Conservation (phyloP, 2,797 vertebrate genomes). For the Selene dorsalis region DNA sequence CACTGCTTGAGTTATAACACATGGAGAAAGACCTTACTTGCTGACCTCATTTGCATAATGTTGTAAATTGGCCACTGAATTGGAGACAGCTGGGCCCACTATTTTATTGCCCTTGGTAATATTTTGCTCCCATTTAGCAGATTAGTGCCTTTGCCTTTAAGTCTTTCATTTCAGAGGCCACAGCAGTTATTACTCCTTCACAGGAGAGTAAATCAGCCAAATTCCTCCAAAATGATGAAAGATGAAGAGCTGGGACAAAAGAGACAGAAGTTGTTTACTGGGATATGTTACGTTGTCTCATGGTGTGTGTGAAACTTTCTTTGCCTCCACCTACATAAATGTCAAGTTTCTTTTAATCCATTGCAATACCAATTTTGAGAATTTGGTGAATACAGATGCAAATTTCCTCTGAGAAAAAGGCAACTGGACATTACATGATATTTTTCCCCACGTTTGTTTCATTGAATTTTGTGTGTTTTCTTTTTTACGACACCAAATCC, state of each 20-base stretch:
- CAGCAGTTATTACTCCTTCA: conserved; percentile 55
- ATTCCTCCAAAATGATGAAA: conserved; percentile 48
- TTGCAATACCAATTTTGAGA: conserved; percentile 27
- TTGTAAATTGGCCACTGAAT: conserved; percentile 74
- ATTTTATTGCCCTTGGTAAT: conserved; percentile 77
- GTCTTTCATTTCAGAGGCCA: conserved; percentile 56
- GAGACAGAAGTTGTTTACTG: conserved; percentile 32
- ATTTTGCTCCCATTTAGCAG: conserved; percentile 67
- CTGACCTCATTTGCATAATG: conserved; percentile 80
- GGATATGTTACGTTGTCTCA: conserved; percentile 1
- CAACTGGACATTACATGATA: background rate
- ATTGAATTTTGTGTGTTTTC: background rate
- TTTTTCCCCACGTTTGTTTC: background rate
- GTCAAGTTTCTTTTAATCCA: conserved; percentile 16
- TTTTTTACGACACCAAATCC: conserved; percentile 41
- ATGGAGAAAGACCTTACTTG: conserved; percentile 59
- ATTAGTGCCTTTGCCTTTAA: conserved; percentile 66
- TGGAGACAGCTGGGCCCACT: conserved; percentile 73
- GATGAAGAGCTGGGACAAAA: conserved; percentile 18
- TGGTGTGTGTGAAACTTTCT: conserved; percentile 9
- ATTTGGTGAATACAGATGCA: conserved; percentile 30
- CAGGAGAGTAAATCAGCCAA: conserved; percentile 42
- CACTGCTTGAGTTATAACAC: conserved; percentile 36
- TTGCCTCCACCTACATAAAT: conserved; percentile 9
- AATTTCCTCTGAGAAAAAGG: conserved; percentile 17